Base-by-base conservation (phyloP, 2,113 vertebrate species). In the Chloropsis cyanopogon region DNA sequence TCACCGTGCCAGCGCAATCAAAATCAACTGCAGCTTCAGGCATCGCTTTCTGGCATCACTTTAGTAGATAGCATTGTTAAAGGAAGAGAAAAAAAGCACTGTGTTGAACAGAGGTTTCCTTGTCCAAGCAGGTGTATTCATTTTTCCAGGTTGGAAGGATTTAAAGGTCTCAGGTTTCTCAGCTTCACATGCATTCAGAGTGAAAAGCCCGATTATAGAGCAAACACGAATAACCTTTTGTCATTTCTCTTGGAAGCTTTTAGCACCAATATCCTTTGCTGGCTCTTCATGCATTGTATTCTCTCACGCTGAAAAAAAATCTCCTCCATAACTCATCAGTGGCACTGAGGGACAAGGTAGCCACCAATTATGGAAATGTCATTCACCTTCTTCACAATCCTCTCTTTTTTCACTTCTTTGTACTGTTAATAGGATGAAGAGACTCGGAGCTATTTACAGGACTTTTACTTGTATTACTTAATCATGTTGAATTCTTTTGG, bases 371-470 rank as follows among this genome's bases (percentile, higher is more conserved):
- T 24, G 9, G 6, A 90, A 91, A 86, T 66, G 64, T 33, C 75
- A 57, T 91, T 86, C 52, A 68, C 63, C 35, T 65, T 87, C 87
- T 81, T 50, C 85, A 64, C 50, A 94, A 42, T 71, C 78, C 52
- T 60, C 88, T 95, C 88, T 82, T 87, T 79, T 90, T 95, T 94
- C 88, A 35, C 64, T 85, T 92, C 56, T 90, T 94, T 90, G 84
- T 79, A 93, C 84, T 92, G 90, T 92, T 54, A 91, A 86, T 37
- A 90, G 57, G 64, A 61, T 75, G 50, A 83, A 86, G 33, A 80
- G 44, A 91, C 59, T 82, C 11, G 2, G 85, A 71, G 65, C 84
- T 97, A 97, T 97, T 96, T 97, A 97, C 93, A 97, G 93, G 88
- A 57, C 31, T n/a, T 91, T 76, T 96, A 70, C 60, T 83, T 84